Conservation (phyloP, 2,888 invertebrate species). For the Tenthredo scrophulariae region DNA sequence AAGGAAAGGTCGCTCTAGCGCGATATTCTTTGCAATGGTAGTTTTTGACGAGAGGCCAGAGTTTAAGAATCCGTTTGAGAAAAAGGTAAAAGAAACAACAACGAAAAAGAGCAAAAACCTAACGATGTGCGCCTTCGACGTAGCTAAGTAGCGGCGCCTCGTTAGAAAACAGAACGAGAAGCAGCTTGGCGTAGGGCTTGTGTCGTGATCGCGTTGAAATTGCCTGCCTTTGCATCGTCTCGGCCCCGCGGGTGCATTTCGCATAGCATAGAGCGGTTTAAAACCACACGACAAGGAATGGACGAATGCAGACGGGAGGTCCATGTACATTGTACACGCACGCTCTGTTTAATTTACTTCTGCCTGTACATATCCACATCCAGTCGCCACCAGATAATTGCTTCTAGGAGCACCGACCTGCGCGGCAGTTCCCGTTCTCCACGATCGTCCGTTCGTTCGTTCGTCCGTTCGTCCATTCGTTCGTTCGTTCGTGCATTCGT, state of each 20-base stretch:
- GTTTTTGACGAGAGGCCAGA: neutral
- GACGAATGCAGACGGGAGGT: constrained; percentile 26
- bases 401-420: constrained; percentile 52
- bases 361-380: constrained; percentile 49
- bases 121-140: constrained; percentile 29
- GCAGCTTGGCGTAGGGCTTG: constrained; percentile 20
- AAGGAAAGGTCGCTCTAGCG: neutral
- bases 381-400: constrained; percentile 51
- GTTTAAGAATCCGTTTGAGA: neutral
- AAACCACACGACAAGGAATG: constrained; percentile 28
- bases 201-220: constrained; percentile 44
- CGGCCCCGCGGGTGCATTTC: constrained; percentile 48
- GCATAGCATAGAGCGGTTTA: constrained; percentile 37
- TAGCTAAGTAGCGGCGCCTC: constrained; percentile 33
- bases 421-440: constrained; percentile 39
- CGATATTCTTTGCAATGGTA: neutral
- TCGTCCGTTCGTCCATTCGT: neutral
- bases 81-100: neutral
- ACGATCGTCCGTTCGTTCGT: neutral
- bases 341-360: constrained; percentile 51
- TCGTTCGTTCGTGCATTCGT: constrained; percentile 44
- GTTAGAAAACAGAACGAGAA: constrained; percentile 37
- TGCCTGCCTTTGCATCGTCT: constrained; percentile 40
- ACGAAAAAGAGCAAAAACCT: neutral
- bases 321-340: constrained; percentile 50